phyloP scores from a whole-genome alignment of 2,113 vertebrate genomes.

The Cyprinus carpio region DNA sequence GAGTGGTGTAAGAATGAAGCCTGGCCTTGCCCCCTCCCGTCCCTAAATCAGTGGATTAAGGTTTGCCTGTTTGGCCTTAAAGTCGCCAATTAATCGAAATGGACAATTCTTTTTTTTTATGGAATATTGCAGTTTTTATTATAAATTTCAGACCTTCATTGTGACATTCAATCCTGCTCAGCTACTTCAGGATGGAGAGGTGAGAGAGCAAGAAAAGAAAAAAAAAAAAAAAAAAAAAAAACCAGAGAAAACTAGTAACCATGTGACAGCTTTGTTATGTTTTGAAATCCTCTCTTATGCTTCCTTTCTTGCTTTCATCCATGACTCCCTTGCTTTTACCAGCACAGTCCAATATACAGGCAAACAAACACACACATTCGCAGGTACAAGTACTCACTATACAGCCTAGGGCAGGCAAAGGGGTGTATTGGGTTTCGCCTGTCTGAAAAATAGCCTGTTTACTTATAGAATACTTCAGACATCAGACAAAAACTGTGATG shows the following conservation, averaged over 20 bases:
- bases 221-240: not conserved
- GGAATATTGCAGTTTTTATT: not conserved
- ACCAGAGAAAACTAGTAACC: not conserved
- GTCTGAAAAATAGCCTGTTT: conserved; percentile 55
- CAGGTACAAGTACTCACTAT: not conserved
- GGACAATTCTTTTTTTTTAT: not conserved
- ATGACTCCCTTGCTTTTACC: not conserved
- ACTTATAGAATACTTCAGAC: conserved; percentile 48
- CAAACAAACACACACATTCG: not conserved
- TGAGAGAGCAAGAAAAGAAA: not conserved
- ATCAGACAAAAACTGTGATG: conserved; percentile 55
- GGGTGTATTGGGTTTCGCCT: conserved; percentile 13
- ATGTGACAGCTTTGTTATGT: not conserved
- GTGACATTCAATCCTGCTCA: not conserved
- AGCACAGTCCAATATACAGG: not conserved
- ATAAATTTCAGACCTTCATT: not conserved
- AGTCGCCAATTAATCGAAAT: not conserved
- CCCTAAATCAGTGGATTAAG: not conserved
- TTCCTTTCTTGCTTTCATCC: not conserved
- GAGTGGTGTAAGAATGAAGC: not conserved
- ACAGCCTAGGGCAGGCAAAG: not conserved
- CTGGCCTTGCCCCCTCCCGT: not conserved
- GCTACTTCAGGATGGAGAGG: not conserved
- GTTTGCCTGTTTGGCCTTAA: not conserved
- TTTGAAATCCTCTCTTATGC: not conserved